Conservation (phyloP, 2,888 invertebrate genomes). For the Tricholauxania praeusta region DNA sequence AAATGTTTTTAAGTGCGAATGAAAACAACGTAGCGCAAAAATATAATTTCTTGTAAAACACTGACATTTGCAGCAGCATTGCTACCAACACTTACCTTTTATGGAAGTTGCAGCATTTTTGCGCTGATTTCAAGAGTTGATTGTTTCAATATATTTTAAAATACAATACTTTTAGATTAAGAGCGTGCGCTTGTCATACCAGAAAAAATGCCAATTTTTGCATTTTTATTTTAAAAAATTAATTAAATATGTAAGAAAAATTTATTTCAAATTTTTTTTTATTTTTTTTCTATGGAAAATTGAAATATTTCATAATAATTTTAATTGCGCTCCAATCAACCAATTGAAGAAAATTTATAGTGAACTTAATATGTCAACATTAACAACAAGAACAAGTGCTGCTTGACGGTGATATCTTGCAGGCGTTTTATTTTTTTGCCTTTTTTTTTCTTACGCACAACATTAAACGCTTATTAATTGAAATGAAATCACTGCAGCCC, state of each 20-base stretch:
- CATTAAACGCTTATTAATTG: too few relatives aligned
- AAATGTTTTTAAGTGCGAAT: too few relatives aligned
- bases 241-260: background rate
- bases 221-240: background rate
- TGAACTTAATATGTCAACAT: conserved; percentile 11
- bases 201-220: background rate
- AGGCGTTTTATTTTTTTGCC: too few relatives aligned
- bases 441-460: too few relatives aligned
- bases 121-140: background rate
- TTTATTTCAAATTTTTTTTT: background rate
- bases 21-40: too few relatives aligned
- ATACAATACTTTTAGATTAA: background rate
- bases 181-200: background rate
- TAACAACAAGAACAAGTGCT: background rate
- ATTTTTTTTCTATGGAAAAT: background rate
- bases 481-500: background rate
- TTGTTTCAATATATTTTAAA: background rate
- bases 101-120: too few relatives aligned
- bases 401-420: background rate
- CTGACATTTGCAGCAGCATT: too few relatives aligned
- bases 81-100: too few relatives aligned
- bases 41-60: too few relatives aligned
- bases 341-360: conserved; percentile 3
- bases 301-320: background rate
- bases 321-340: background rate